These are phyloP conservation scores for Oryctolagus cuniculus DNA, from an alignment of 2,113 vertebrate genomes.

Conservation along the genomic window DNA sequence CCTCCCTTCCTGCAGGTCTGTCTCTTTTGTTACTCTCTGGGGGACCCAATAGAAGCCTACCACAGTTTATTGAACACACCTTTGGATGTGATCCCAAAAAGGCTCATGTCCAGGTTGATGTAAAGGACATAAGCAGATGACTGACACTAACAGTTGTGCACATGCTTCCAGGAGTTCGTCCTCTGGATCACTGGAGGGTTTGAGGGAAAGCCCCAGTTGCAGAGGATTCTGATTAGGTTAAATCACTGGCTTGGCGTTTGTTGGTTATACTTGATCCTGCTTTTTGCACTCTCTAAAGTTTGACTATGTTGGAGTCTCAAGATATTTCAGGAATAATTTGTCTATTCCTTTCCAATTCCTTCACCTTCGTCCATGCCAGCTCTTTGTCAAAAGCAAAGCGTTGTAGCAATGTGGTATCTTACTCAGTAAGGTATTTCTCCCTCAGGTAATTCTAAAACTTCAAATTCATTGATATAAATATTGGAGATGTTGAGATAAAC, in stretches of 20 bases:
- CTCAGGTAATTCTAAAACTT: slow-evolving; percentile 15
- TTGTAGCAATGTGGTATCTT: not conserved
- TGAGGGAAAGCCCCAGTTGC: not conserved
- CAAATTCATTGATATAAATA: not conserved
- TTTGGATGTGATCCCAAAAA: slow-evolving; percentile 33
- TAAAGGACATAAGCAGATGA: not conserved
- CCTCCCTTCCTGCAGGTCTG: not conserved
- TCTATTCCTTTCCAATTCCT: not conserved
- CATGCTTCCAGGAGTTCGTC: not conserved
- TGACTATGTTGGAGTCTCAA: slow-evolving; percentile 35
- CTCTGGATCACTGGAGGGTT: not conserved
- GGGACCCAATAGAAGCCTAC: not conserved
- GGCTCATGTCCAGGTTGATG: not conserved
- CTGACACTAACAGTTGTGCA: not conserved
- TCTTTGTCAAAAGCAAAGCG: not conserved
- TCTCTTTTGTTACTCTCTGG: slow-evolving; percentile 16
- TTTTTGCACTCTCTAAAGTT: slow-evolving; percentile 33
- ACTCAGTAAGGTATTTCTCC: not conserved
- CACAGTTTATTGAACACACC: not conserved
- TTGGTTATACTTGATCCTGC: not conserved
- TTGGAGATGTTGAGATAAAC: slow-evolving; percentile 12
- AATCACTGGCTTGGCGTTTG: slow-evolving; percentile 20
- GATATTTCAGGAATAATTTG: slow-evolving; percentile 39
- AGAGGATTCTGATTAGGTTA: not conserved
- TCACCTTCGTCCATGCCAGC: not conserved